Conservation (phyloP, 2,888 invertebrate genomes). For the Drosophila neotestacea region DNA sequence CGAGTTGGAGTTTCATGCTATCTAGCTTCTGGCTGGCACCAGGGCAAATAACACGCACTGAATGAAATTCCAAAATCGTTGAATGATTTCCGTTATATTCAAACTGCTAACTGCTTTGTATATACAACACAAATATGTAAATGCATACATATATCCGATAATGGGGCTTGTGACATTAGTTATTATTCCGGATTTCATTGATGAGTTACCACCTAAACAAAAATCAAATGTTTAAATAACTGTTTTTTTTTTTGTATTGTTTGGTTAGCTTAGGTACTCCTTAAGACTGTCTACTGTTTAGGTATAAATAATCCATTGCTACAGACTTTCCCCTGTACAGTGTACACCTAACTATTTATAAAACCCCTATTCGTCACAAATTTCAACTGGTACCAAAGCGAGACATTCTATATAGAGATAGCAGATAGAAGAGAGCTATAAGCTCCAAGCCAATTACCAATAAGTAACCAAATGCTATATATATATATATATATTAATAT, state of each 20-base stretch:
- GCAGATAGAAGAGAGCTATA: slow-evolving; percentile 23
- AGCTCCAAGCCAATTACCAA: slow-evolving; percentile 30
- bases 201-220: slow-evolving; percentile 4
- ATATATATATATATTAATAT: slow-evolving; percentile 12
- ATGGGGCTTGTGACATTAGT: slow-evolving; percentile 5
- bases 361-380: slow-evolving; percentile 47
- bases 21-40: slow-evolving; percentile 62
- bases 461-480: slow-evolving; percentile 40
- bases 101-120: slow-evolving; percentile 14
- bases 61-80: slow-evolving; percentile 5
- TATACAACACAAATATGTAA: slow-evolving; percentile 4
- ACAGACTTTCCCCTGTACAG: slow-evolving; percentile 21
- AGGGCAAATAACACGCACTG: slow-evolving; percentile 10
- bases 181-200: neutral
- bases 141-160: slow-evolving; percentile 4
- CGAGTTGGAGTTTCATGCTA: slow-evolving; percentile 28
- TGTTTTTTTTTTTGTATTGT: slow-evolving; percentile 2
- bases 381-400: slow-evolving; percentile 70
- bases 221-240: slow-evolving; percentile 13
- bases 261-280: slow-evolving; percentile 42
- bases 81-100: neutral
- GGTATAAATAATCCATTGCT: slow-evolving; percentile 39
- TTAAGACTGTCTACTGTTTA: slow-evolving; percentile 75
- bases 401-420: slow-evolving; percentile 31
- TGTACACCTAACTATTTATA: slow-evolving; percentile 38